phyloP scores from a whole-genome alignment of 2,113 vertebrate genomes.

The Naja naja region DNA sequence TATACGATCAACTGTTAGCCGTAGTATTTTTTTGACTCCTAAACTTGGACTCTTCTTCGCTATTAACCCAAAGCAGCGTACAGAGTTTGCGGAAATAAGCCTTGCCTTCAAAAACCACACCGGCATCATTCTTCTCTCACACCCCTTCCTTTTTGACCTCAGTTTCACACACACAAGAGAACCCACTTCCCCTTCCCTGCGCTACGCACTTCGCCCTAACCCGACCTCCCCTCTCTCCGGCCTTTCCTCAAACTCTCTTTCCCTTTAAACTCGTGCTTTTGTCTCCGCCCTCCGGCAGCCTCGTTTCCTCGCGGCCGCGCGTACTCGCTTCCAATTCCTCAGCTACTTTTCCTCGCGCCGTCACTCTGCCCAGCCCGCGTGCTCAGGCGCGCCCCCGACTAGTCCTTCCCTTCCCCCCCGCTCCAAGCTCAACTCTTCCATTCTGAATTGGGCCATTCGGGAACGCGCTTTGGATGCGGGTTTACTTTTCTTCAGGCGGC shows the following conservation, averaged over 20 bases:
- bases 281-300: slow-evolving; percentile 1
- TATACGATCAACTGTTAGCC: too few species aligned
- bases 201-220: background rate
- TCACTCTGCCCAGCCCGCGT: background rate
- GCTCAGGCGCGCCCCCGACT: background rate
- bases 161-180: background rate
- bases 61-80: background rate
- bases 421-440: slow-evolving; percentile 39
- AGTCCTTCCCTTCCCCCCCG: background rate
- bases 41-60: background rate
- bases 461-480: slow-evolving; percentile 35
- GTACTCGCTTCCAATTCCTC: background rate
- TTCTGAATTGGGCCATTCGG: slow-evolving; percentile 48
- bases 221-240: background rate
- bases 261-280: slow-evolving; percentile 45
- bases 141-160: background rate
- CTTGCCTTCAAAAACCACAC: background rate
- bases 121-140: too few species aligned
- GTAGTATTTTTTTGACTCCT: background rate
- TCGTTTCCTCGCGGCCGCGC: background rate
- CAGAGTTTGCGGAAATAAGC: background rate
- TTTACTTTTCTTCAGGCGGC: slow-evolving; percentile 61
- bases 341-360: background rate
- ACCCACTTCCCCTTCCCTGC: background rate
- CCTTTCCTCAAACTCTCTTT: background rate